Evolutionary conservation across 2,113 vertebrate genomes (phyloP).

Genomic region (Galemys pyrenaicus): DNA sequence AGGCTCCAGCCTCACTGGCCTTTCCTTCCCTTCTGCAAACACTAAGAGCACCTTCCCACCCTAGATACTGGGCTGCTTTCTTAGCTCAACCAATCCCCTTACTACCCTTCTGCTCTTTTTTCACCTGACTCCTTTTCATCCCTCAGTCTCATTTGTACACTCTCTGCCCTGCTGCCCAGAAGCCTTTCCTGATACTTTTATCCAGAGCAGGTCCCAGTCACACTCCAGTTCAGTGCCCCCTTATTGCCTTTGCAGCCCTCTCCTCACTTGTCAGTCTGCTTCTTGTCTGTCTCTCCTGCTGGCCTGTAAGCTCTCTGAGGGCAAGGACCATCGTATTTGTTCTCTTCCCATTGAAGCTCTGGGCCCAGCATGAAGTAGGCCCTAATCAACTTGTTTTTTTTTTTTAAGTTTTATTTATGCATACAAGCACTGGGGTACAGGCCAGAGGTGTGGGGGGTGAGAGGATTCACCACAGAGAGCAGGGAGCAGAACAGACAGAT

Average conservation of each 20-base stretch:
- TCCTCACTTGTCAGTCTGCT: background rate
- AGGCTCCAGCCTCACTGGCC: background rate
- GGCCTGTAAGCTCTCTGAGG: background rate
- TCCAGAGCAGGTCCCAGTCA: background rate
- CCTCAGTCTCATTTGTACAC: background rate
- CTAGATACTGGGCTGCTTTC: background rate
- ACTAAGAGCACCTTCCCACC: background rate
- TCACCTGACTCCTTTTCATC: background rate
- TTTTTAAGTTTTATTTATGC: no score
- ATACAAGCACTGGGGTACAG: no score
- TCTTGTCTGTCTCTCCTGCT: background rate
- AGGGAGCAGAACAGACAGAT: no score
- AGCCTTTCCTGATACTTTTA: background rate
- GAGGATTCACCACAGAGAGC: no score
- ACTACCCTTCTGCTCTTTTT: background rate
- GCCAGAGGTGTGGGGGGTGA: no score
- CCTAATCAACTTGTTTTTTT: no score
- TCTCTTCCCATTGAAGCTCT: background rate
- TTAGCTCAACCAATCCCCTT: background rate
- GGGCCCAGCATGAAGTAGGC: background rate
- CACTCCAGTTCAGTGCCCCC: background rate
- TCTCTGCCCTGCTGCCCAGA: rapidly evolving
- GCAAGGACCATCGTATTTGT: background rate
- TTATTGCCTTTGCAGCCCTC: background rate
- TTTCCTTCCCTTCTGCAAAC: background rate